These are phyloP conservation scores for Chrysolina oricalcia DNA, from an alignment of 2,888 invertebrate species.

Conservation along the genomic window DNA sequence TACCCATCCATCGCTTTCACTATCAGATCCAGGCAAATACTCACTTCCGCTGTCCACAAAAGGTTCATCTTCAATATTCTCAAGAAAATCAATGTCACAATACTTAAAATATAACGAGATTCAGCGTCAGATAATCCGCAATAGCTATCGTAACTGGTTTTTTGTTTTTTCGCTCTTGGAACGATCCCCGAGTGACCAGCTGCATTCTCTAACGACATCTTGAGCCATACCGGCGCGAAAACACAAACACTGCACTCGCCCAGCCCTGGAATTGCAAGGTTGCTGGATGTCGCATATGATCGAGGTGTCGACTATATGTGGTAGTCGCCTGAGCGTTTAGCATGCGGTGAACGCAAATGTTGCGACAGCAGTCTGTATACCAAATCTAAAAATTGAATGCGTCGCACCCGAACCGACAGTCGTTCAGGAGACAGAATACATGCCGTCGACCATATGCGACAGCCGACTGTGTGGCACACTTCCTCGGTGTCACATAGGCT, in stretches of 20 bases:
- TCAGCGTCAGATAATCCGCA: too few relatives aligned
- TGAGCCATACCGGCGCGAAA: conserved; percentile 28
- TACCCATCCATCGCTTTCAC: conserved; percentile 37
- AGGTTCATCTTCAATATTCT: conserved; percentile 33
- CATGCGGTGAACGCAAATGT: too few relatives aligned
- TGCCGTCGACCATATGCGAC: conserved; percentile 40
- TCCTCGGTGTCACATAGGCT: too few relatives aligned
- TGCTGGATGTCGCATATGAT: conserved; percentile 40
- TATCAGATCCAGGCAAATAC: conserved; percentile 33
- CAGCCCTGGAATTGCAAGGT: too few relatives aligned
- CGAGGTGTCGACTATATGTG: conserved; percentile 13
- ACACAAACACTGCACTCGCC: background rate
- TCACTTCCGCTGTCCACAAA: conserved; percentile 39
- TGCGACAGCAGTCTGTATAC: conserved; percentile 38
- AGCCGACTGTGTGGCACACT: conserved; percentile 26
- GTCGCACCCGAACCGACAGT: conserved; percentile 36
- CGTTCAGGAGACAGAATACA: conserved; percentile 39
- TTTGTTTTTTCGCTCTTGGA: conserved; percentile 24
- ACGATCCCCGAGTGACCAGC: conserved; percentile 30
- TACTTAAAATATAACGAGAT: conserved; percentile 35
- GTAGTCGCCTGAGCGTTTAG: conserved; percentile 33
- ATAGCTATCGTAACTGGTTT: conserved; percentile 6
- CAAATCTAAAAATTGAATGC: conserved; percentile 37
- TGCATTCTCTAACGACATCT: conserved; percentile 26
- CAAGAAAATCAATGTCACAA: conserved; percentile 27